Evolutionary conservation across 2,113 vertebrate species (phyloP), one percentile per base, ranked within the genome.

Genomic region (Alligator sinensis): DNA sequence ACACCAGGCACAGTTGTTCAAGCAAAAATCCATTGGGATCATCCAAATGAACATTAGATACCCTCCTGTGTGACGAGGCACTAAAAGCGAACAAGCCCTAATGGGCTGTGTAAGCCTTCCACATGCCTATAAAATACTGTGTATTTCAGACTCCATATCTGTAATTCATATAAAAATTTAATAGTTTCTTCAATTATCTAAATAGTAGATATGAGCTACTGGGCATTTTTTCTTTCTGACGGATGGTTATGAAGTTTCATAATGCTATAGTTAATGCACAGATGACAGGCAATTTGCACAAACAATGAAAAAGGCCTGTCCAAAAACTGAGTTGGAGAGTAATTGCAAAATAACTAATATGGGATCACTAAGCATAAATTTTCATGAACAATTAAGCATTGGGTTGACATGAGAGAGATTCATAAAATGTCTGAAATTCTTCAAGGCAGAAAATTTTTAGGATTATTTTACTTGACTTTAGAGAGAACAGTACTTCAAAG

Each of bases 321-420:
- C 64, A 86, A 92, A 93, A 8, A 1, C 27, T 28, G 30, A 83
- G 4, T 54, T 64, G 70, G 61, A 90, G 5, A 4, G 63, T 74
- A 79, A 80, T 21, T 64, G 7, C 57, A 2, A 89, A 80, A 10
- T 19, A 2, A 34, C 22, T 94, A n/a, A 63, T 17, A 11, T 2
- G 11, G 13, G 14, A 89, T 87, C 54, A 83, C 8, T 34, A 22
- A 83, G 4, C 12, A 61, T 90, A 27, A 9, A 27, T 80, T 96
- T 97, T 95, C 93, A 94, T 87, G 54, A 93, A 13, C 34, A 93
- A 94, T 89, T 80, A 91, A 77, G 63, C 61, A 86, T 58, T 89
- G 93, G 10, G 47, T 60, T 91, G 27, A 58, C 25, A 94, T 78
- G 27, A 96, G 82, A 93, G 84, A 74, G 79, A 95, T 96, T 70